Evolutionary conservation across 2,797 vertebrate genomes (phyloP).

Genomic region (Phoebastria nigripes): DNA sequence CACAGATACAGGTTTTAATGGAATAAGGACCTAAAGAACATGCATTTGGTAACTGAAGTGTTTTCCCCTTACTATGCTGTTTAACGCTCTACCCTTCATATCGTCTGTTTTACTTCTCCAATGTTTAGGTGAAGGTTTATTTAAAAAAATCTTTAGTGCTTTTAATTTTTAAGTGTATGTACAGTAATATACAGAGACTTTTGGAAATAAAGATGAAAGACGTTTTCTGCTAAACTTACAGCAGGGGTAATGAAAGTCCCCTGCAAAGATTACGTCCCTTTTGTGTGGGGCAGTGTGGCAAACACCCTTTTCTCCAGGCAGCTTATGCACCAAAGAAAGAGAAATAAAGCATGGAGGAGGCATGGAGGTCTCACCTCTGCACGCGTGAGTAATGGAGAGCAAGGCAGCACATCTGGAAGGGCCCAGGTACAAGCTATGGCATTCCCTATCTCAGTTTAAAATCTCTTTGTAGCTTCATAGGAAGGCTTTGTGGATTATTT

Average conservation of each 20-base stretch:
- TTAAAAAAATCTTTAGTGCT: background rate
- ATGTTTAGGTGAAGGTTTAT: background rate
- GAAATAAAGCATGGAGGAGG: background rate
- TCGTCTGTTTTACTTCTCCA: background rate
- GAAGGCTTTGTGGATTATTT: background rate
- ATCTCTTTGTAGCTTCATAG: background rate
- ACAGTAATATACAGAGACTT: background rate
- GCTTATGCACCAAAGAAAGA: background rate
- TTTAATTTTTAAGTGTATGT: background rate
- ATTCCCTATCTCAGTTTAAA: background rate
- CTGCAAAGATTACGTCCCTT: background rate
- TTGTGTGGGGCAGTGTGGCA: background rate
- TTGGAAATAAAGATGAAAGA: background rate
- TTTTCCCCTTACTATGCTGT: background rate
- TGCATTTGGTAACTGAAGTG: background rate
- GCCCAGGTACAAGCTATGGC: background rate
- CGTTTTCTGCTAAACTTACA: background rate
- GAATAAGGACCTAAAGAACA: background rate
- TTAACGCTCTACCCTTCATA: background rate
- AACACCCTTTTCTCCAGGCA: background rate
- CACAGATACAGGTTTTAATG: background rate
- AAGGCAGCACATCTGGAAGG: background rate
- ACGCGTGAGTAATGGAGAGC: accelerated
- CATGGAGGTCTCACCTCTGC: background rate
- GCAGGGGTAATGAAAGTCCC: background rate